A percentile compares a stretch with the other conserved stretches of the same genome.
Conservation (phyloP, 2,888 invertebrate genomes). For the Seladonia tumulorum region DNA sequence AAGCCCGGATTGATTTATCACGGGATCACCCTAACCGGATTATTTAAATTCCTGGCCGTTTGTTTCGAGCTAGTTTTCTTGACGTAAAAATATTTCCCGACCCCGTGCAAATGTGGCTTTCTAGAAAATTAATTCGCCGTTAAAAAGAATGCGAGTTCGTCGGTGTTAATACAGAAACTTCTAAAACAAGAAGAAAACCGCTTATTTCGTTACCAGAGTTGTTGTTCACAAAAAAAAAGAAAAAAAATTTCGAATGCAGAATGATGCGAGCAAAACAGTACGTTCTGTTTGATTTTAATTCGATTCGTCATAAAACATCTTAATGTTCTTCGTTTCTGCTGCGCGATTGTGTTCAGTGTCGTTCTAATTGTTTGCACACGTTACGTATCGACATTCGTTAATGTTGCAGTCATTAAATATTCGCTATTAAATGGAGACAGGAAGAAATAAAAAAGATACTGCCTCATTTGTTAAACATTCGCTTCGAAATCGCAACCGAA, state of each 20-base stretch:
- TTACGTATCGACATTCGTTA: background rate
- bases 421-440: too few species aligned
- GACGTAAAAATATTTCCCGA: background rate
- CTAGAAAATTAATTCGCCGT: conserved; percentile 6
- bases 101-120: background rate
- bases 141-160: background rate
- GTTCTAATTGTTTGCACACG: background rate
- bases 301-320: background rate
- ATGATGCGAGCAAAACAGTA: too few species aligned
- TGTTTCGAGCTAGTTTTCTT: background rate
- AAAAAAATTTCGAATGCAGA: too few species aligned
- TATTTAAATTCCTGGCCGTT: conserved; percentile 7
- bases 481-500: too few species aligned
- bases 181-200: background rate
- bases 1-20: conserved; percentile 23
- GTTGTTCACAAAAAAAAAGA: background rate
- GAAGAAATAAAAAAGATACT: too few species aligned
- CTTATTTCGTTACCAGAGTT: background rate
- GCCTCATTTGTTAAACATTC: too few species aligned
- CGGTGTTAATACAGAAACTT: background rate
- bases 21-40: conserved; percentile 17
- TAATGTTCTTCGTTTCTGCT: background rate
- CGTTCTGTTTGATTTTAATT: background rate
- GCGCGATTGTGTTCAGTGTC: background rate
- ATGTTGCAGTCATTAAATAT: background rate